phyloP scores from a whole-genome alignment of 2,797 vertebrate genomes.

The Tapera naevia region DNA sequence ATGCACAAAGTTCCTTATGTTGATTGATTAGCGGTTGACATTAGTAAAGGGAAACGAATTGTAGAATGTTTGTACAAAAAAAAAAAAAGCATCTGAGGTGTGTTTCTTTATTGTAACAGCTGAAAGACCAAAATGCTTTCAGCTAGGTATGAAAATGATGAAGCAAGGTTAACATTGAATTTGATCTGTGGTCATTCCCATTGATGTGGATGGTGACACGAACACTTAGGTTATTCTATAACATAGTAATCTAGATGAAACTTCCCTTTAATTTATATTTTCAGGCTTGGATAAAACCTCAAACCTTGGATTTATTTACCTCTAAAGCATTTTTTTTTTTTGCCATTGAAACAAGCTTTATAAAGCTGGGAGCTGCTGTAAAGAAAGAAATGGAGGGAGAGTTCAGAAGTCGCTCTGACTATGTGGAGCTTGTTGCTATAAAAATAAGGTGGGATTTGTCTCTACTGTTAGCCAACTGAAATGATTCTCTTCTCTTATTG shows the following conservation, averaged over 20 bases:
- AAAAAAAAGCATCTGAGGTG: background rate
- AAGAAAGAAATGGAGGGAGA: background rate
- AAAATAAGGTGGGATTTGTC: background rate
- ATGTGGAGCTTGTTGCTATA: background rate
- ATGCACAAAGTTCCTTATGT: background rate
- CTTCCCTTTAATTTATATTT: background rate
- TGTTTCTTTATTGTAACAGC: background rate
- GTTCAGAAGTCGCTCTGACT: background rate
- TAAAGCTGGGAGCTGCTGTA: background rate
- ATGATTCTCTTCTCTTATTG: background rate
- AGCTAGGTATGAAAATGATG: background rate
- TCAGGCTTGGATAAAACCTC: background rate
- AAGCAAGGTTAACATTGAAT: background rate
- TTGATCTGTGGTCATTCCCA: background rate
- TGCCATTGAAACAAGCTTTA: background rate
- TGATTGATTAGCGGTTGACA: background rate
- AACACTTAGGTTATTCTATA: background rate
- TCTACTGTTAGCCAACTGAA: background rate
- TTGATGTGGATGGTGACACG: background rate
- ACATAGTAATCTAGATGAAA: background rate
- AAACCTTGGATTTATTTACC: background rate
- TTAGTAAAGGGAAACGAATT: background rate
- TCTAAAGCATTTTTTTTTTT: background rate
- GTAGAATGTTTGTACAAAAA: background rate
- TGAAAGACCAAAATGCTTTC: background rate